A percentile compares a stretch with the other conserved stretches of the same genome.
Conservation (phyloP, 2,888 invertebrate genomes). For the Spisula subtruncata region DNA sequence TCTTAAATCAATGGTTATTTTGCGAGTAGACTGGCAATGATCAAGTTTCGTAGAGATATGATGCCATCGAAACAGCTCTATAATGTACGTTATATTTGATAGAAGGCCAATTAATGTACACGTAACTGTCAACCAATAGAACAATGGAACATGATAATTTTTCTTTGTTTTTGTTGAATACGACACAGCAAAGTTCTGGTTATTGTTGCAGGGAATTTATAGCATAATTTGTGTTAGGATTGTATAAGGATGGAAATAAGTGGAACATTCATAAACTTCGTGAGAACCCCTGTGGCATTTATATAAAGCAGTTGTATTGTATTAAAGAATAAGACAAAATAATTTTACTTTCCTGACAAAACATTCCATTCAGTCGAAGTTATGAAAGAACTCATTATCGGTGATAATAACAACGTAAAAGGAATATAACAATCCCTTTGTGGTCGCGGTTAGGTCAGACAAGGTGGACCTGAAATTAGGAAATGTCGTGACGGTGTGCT, state of each 20-base stretch:
- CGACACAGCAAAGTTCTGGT: not conserved
- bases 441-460: not conserved
- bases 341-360: not conserved
- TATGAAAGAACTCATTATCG: conserved; percentile 1
- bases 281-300: not conserved
- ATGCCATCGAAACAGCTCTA: not conserved
- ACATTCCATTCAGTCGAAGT: not conserved
- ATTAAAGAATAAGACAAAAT: not conserved
- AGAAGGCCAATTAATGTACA: not conserved
- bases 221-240: not conserved
- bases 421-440: conserved; percentile 23
- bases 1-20: no score
- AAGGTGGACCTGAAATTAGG: conserved; percentile 2
- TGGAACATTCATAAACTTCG: not conserved
- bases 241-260: not conserved
- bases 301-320: not conserved
- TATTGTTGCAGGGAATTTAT: not conserved
- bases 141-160: not conserved
- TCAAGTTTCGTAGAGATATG: conserved; percentile 1
- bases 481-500: not conserved
- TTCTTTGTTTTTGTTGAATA: not conserved
- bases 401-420: not conserved
- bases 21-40: not conserved
- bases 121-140: not conserved
- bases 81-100: not conserved